Evolutionary conservation across 2,113 vertebrate genomes (phyloP).

Genomic region (Ahaetulla prasina): DNA sequence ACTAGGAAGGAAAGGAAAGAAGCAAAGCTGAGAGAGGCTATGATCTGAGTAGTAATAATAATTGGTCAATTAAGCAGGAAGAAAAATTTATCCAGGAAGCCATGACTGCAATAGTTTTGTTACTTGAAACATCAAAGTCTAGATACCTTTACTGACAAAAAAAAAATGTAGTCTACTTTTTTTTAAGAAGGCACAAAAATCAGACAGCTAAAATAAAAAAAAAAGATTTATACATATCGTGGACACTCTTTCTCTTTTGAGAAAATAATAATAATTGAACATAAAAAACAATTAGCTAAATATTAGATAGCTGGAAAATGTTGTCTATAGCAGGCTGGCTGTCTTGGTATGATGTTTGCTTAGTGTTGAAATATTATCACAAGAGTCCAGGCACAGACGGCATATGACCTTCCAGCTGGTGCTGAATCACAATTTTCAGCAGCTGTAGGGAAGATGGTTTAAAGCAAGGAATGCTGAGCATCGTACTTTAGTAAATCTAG

Average conservation of each 20-base stretch:
- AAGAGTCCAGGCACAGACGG: neutral
- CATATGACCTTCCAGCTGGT: neutral
- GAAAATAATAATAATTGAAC: neutral
- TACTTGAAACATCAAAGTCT: constrained; percentile 1
- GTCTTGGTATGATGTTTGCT: neutral
- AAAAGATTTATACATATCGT: neutral
- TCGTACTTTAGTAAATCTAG: neutral
- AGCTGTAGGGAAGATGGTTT: neutral
- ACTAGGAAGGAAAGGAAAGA: neutral
- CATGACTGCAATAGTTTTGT: neutral
- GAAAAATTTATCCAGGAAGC: neutral
- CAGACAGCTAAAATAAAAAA: neutral
- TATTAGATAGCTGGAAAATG: neutral
- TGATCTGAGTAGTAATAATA: constrained; percentile 9
- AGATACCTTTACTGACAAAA: neutral
- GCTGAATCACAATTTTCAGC: neutral
- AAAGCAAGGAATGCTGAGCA: neutral
- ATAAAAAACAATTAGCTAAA: neutral
- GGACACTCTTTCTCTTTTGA: neutral
- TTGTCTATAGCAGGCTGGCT: neutral
- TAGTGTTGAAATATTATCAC: neutral
- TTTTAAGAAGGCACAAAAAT: neutral
- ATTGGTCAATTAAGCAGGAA: constrained; percentile 5
- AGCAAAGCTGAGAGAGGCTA: neutral
- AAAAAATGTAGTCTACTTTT: neutral